These are phyloP conservation scores for Gorsachius goisagi DNA, from an alignment of 2,113 vertebrate species.

Conservation along the genomic window DNA sequence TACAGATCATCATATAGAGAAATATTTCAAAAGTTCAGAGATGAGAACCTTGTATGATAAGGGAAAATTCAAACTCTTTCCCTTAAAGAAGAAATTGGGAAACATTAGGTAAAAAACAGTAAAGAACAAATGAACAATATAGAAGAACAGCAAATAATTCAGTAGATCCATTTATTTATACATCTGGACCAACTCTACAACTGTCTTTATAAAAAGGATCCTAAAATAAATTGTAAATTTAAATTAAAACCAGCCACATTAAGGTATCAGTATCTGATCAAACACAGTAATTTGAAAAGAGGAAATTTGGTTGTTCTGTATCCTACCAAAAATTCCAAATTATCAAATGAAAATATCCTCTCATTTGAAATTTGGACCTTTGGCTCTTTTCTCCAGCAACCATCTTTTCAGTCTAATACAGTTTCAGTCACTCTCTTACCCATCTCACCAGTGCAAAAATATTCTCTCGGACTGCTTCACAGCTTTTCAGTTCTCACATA, in stretches of 20 bases:
- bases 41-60: background rate
- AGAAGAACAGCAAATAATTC: background rate
- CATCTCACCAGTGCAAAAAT: background rate
- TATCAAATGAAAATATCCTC: background rate
- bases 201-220: background rate
- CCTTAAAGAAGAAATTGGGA: background rate
- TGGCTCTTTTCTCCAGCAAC: background rate
- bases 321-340: background rate
- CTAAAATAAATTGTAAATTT: background rate
- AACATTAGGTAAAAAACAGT: background rate
- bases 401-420: background rate
- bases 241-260: background rate
- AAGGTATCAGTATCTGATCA: background rate
- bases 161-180: background rate
- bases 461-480: background rate
- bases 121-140: background rate
- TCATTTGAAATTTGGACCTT: background rate
- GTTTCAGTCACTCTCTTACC: background rate
- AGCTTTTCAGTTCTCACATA: background rate
- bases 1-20: fast-evolving
- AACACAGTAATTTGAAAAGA: background rate
- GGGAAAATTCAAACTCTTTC: background rate
- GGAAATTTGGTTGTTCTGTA: background rate
- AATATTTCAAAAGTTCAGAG: background rate
- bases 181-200: background rate